phyloP scores from a whole-genome alignment of 2,113 vertebrate species.

The Coregonus clupeaformis region DNA sequence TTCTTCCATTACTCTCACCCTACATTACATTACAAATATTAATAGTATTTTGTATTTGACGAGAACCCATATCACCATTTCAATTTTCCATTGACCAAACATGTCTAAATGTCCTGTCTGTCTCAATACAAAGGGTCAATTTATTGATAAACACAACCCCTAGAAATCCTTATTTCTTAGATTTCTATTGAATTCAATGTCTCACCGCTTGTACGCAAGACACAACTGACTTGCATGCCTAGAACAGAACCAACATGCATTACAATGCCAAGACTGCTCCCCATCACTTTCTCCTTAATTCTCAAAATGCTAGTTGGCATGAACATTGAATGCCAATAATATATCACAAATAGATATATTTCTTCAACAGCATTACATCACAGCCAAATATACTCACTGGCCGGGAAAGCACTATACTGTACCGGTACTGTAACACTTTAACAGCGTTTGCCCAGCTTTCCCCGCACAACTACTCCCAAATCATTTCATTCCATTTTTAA shows the following conservation, averaged over 20 bases:
- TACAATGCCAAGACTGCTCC: not conserved
- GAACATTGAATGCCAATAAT: constrained; percentile 10
- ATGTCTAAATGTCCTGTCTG: too few relatives aligned
- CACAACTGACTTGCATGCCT: not conserved
- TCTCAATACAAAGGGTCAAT: too few relatives aligned
- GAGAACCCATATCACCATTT: too few relatives aligned
- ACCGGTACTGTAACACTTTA: constrained; percentile 22
- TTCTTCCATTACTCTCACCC: too few relatives aligned
- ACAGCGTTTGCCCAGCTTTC: constrained; percentile 10
- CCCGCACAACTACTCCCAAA: not conserved
- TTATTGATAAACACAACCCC: too few relatives aligned
- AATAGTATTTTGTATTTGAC: too few relatives aligned
- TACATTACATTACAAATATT: too few relatives aligned
- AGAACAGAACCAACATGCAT: not conserved
- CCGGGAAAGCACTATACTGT: constrained; percentile 18
- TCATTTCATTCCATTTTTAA: constrained; percentile 12
- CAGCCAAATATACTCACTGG: constrained; percentile 12
- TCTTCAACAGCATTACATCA: constrained; percentile 36
- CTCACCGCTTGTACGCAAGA: not conserved
- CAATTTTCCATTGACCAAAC: too few relatives aligned
- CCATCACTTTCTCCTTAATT: not conserved
- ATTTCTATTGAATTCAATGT: not conserved
- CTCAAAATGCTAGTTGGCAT: constrained; percentile 6
- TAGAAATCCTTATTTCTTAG: not conserved
- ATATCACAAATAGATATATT: constrained; percentile 26